phyloP scores from a whole-genome alignment of 2,797 vertebrate genomes.

The Poecile montanus region DNA sequence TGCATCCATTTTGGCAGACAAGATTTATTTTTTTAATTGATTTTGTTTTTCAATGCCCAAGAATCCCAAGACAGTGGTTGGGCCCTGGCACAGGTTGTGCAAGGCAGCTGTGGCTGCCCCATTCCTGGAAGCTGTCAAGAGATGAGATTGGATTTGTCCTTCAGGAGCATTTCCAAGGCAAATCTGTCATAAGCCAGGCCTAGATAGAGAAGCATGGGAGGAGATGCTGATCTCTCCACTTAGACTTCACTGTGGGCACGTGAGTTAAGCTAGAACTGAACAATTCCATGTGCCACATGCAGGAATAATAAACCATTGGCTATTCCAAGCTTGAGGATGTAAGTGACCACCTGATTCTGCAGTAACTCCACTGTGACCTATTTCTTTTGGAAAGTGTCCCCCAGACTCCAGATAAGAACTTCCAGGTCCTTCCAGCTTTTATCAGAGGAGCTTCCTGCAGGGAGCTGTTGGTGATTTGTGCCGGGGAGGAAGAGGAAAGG shows the following conservation, averaged over 20 bases:
- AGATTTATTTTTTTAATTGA: rapidly evolving
- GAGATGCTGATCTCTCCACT: not conserved
- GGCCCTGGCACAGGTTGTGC: not conserved
- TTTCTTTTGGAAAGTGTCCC: not conserved
- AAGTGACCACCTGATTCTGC: not conserved
- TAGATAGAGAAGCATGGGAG: not conserved
- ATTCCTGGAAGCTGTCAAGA: not conserved
- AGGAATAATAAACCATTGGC: not conserved
- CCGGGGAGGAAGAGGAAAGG: not conserved
- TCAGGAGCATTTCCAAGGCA: not conserved
- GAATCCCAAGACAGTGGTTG: not conserved
- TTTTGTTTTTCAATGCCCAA: not conserved
- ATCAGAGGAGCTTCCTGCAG: slow-evolving; percentile 43
- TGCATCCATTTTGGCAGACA: rapidly evolving
- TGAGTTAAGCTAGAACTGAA: not conserved
- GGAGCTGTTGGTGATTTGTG: not conserved
- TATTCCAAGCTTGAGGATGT: not conserved
- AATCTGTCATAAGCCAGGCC: not conserved
- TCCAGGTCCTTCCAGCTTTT: not conserved
- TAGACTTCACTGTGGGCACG: not conserved
- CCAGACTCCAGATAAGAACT: not conserved
- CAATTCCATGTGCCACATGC: not conserved
- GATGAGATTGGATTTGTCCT: not conserved
- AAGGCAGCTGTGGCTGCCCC: not conserved
- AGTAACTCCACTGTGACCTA: not conserved